Conservation (phyloP, 1,140 invertebrate species). For the Drosophila oshimai region DNA sequence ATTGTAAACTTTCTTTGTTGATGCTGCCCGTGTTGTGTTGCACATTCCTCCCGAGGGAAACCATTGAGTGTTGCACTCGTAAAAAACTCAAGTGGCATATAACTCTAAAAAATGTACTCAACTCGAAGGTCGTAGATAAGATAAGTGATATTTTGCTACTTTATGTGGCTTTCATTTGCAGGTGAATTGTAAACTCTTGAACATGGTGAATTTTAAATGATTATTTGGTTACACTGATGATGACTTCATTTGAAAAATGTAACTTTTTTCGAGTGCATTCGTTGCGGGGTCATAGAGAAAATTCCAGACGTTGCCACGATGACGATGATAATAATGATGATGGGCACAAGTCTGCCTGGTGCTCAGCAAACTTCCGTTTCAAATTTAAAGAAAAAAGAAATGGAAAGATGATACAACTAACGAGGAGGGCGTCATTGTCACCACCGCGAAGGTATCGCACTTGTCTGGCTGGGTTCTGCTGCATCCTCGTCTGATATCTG, state of each 20-base stretch:
- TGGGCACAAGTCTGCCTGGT: constrained; percentile 15
- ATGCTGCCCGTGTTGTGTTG: constrained; percentile 25
- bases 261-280: constrained; percentile 13
- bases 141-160: too few relatives aligned
- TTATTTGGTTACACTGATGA: too few relatives aligned
- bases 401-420: constrained; percentile 46
- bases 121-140: too few relatives aligned
- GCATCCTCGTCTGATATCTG: constrained; percentile 24
- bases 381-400: constrained; percentile 52
- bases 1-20: constrained; percentile 43
- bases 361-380: constrained; percentile 57
- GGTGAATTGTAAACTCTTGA: too few relatives aligned
- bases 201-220: neutral
- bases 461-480: constrained; percentile 13
- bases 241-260: too few relatives aligned
- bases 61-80: neutral
- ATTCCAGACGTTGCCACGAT: constrained; percentile 22
- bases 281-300: neutral
- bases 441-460: constrained; percentile 35
- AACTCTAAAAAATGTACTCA: too few relatives aligned
- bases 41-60: constrained; percentile 26
- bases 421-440: constrained; percentile 46
- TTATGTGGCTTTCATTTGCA: too few relatives aligned
- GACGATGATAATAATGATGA: constrained; percentile 29
- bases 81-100: neutral